Conservation (phyloP, 2,113 vertebrate species). For the Tenrec ecaudatus region DNA sequence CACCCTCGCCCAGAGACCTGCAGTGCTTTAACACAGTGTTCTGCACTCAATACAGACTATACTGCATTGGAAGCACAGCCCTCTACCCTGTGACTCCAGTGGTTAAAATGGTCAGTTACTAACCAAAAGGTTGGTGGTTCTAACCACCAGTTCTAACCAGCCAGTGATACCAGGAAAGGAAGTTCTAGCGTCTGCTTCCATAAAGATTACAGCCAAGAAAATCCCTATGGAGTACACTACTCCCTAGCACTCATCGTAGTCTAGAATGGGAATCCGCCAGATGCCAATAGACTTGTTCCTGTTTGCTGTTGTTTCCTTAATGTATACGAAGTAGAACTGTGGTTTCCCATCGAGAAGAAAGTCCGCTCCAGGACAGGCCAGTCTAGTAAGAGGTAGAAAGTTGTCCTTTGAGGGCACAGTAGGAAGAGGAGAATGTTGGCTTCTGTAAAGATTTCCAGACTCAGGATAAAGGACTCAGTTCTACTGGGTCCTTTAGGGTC, state of each 20-base stretch:
- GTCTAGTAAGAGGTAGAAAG: background rate
- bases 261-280: background rate
- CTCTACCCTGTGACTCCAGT: background rate
- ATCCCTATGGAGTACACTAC: background rate
- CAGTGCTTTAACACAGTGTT: background rate
- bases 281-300: background rate
- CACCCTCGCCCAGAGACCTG: fast-evolving
- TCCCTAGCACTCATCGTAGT: background rate
- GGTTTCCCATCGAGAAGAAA: background rate
- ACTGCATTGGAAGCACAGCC: background rate
- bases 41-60: background rate
- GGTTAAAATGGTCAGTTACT: background rate
- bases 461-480: no score
- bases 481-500: no score
- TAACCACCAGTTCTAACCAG: background rate
- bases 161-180: background rate
- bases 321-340: fast-evolving
- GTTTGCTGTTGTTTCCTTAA: background rate
- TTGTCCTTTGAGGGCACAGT: no score
- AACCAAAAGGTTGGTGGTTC: background rate
- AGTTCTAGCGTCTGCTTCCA: background rate
- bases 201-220: background rate
- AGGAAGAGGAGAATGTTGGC: no score
- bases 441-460: no score
- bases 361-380: background rate